phyloP scores from a whole-genome alignment of 1,140 invertebrate species.

The Drosophila erecta region DNA sequence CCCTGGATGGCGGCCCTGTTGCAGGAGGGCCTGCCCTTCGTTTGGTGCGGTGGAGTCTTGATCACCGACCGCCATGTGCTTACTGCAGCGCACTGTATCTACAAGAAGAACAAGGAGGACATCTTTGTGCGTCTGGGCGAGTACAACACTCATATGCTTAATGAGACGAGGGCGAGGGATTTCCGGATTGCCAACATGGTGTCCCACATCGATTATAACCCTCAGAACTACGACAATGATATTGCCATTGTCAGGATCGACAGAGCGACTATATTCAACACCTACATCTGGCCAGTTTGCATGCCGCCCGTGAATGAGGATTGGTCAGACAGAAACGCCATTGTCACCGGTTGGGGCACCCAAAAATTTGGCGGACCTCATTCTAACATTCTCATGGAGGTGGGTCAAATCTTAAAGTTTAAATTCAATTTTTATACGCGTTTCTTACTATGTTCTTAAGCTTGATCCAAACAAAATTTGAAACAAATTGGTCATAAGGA shows the following conservation, averaged over 20 bases:
- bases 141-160: slow-evolving; percentile 89
- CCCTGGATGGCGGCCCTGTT: slow-evolving; percentile 93
- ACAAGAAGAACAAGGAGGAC: slow-evolving; percentile 87
- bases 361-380: slow-evolving; percentile 88
- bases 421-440: not conserved
- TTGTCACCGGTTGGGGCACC: slow-evolving; percentile 92
- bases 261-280: slow-evolving; percentile 89
- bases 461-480: too few species aligned
- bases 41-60: slow-evolving; percentile 92
- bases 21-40: slow-evolving; percentile 84
- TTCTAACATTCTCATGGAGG: slow-evolving; percentile 90
- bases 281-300: slow-evolving; percentile 94
- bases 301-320: slow-evolving; percentile 88
- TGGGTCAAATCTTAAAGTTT: slow-evolving; percentile 56
- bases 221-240: slow-evolving; percentile 90
- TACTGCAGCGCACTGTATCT: slow-evolving; percentile 92
- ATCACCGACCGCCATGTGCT: slow-evolving; percentile 91
- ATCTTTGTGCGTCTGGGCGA: slow-evolving; percentile 91
- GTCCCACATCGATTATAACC: slow-evolving; percentile 88
- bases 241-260: slow-evolving; percentile 92
- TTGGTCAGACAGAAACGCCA: slow-evolving; percentile 88
- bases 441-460: not conserved
- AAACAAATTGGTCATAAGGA: not conserved
- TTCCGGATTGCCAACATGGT: slow-evolving; percentile 88
- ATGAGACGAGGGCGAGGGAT: slow-evolving; percentile 88